Base-by-base conservation (phyloP, 2,113 vertebrate species). In the Stigmatopora nigra region DNA sequence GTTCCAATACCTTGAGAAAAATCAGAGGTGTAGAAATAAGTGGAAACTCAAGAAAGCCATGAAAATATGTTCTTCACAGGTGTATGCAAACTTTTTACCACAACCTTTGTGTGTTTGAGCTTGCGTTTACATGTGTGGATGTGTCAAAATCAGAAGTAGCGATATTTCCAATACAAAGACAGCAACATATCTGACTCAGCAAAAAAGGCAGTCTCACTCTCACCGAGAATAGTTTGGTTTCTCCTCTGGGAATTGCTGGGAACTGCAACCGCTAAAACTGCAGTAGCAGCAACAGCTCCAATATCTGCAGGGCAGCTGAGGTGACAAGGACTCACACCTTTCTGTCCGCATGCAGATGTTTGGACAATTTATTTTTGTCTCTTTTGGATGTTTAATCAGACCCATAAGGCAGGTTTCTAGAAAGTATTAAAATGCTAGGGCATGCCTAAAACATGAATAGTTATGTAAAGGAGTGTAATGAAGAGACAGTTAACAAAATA, bases 231-330 rank as follows among this genome's bases (percentile, higher is more conserved):
- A 69, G 77, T 71, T 77, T 48, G 63, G 69, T 63, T 20, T 71
- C 19, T 20, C 73, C 79, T 57, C 60, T 17, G 66, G 74, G 78
- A 63, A 75, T 78, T 75, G 77, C 70, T 68, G 51, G 22, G 20
- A 56, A 76, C 71, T 78, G 86, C 84, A 90, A 88, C 87, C 87
- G 82, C 83, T 86, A 85, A 72, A 81, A 80, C 71, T 81, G 79
- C 79, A 67, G 75, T 69, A 61, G 14, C 41, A 35, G 38, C n/a
- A 46, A 75, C 71, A 46, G 77, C 71, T 47, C 77, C 63, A 60
- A 62, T 65, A 67, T 61, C 52, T 64, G 75, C 16, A 53, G 64
- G 78, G 79, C 81, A 87, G 78, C 77, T 85, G 35, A 86, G 79
- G 77, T 79, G 72, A 65, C 69, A 59, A 48, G 17, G 22, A 78